phyloP scores from a whole-genome alignment of 2,797 vertebrate genomes.

The Galagoides demidoff region DNA sequence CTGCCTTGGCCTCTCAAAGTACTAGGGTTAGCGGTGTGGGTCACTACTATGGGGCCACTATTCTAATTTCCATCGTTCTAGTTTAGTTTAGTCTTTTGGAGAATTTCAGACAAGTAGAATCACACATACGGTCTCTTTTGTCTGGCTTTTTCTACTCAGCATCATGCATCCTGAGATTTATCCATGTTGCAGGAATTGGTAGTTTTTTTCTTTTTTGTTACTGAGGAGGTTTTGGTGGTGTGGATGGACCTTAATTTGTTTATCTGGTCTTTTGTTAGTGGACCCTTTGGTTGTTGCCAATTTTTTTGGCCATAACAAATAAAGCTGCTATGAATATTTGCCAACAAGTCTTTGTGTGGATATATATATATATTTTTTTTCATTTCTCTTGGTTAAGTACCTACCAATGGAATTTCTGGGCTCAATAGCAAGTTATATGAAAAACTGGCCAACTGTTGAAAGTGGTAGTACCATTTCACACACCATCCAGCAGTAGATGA shows the following conservation, averaged over 20 bases:
- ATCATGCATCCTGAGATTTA: background rate
- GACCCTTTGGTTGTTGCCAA: background rate
- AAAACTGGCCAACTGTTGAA: background rate
- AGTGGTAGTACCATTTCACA: background rate
- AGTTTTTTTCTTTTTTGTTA: background rate
- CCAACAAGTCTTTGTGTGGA: background rate
- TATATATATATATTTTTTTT: background rate
- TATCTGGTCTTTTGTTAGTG: too few species aligned
- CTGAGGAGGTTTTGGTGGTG: background rate
- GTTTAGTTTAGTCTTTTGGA: background rate
- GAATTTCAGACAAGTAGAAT: background rate
- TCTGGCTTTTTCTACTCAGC: background rate
- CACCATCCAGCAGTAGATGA: rapidly evolving
- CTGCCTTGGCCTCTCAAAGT: background rate
- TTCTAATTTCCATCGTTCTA: background rate
- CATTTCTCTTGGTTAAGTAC: background rate
- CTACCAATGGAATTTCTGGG: background rate
- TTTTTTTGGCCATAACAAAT: background rate
- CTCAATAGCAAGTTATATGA: background rate
- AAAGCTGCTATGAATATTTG: background rate
- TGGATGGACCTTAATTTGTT: background rate
- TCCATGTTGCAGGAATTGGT: rapidly evolving
- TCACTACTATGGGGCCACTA: background rate
- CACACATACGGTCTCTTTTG: background rate
- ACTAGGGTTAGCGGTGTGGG: too few species aligned